Evolutionary conservation across 2,797 vertebrate species (phyloP).

Genomic region (Darevskia mixta): DNA sequence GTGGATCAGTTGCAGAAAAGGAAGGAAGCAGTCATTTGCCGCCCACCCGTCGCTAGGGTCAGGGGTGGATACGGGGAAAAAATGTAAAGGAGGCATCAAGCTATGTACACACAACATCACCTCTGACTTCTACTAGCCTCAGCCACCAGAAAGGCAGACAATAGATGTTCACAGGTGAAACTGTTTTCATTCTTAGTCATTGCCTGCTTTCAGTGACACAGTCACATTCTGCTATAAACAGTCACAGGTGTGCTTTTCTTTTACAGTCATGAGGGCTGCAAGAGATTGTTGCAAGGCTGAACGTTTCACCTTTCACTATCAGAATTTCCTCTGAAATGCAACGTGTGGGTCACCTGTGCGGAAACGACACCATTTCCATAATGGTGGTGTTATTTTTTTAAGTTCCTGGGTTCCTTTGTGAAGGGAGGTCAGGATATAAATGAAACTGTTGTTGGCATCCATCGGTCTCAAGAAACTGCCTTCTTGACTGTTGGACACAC

Average conservation of each 20-base stretch:
- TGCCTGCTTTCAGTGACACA: no score
- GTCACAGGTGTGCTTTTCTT: neutral
- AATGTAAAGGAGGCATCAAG: neutral
- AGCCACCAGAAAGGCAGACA: neutral
- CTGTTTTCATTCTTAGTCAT: neutral
- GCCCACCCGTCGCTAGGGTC: neutral
- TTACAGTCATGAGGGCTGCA: neutral
- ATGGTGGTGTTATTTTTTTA: no score
- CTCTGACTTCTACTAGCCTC: neutral
- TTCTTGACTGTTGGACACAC: no score
- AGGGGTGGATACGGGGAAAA: neutral
- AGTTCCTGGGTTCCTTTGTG: no score
- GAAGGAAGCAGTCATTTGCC: neutral
- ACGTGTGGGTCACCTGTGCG: neutral
- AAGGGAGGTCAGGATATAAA: no score
- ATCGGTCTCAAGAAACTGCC: no score
- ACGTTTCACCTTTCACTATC: neutral
- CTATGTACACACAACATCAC: neutral
- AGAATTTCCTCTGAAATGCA: neutral
- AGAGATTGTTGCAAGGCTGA: neutral
- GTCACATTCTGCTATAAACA: neutral
- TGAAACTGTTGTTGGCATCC: no score
- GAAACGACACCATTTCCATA: neutral
- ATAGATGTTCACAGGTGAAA: neutral
- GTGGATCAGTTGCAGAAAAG: neutral